A percentile compares a stretch with the other conserved stretches of the same genome.
These are phyloP conservation scores for Scolopax mira DNA, from an alignment of 2,113 vertebrate species.

Conservation along the genomic window DNA sequence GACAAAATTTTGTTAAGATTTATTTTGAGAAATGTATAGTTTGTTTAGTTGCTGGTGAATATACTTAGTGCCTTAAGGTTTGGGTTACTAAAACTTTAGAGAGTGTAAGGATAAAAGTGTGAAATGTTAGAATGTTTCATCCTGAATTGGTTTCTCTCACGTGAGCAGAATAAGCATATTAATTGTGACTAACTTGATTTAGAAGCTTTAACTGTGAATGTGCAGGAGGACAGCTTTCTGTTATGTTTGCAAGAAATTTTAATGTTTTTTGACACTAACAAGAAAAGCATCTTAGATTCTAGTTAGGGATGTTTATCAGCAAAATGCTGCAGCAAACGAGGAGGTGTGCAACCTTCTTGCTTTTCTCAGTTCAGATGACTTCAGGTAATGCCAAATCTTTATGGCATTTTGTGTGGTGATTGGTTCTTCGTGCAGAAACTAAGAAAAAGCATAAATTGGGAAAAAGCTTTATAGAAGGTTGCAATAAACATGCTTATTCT, in stretches of 20 bases:
- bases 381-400: neutral
- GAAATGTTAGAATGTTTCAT: neutral
- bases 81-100: neutral
- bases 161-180: slow-evolving; percentile 65
- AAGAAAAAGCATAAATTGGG: neutral
- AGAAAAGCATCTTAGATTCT: neutral
- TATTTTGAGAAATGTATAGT: neutral
- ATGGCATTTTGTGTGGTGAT: neutral
- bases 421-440: neutral
- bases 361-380: neutral
- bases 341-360: neutral
- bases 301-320: neutral
- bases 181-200: slow-evolving; percentile 35
- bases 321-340: neutral
- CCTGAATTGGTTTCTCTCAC: neutral
- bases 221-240: neutral
- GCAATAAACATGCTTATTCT: slow-evolving; percentile 66
- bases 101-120: neutral
- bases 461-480: slow-evolving; percentile 14
- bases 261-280: neutral
- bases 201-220: neutral
- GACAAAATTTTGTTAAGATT: neutral
- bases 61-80: slow-evolving; percentile 28
- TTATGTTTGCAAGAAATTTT: neutral
- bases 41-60: slow-evolving; percentile 45